Conservation (phyloP, 2,888 invertebrate species). For the Nycteola revayana region DNA sequence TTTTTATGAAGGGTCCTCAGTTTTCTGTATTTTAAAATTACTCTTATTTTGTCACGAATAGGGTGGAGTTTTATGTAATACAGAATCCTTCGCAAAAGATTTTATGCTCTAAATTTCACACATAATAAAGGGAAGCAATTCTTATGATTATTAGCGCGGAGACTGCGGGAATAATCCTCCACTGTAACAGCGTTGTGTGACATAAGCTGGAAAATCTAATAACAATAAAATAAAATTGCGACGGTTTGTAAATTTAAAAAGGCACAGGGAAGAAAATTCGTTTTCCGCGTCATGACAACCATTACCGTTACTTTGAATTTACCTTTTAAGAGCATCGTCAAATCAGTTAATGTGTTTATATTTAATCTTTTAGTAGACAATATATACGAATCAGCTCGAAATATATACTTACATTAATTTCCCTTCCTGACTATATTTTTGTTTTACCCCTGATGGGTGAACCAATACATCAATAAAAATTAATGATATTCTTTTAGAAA, state of each 20-base stretch:
- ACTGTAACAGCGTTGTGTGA: constrained; percentile 73
- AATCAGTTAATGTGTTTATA: constrained; percentile 52
- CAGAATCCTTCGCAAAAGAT: constrained; percentile 41
- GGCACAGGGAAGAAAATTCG: constrained; percentile 75
- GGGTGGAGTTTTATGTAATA: constrained; percentile 37
- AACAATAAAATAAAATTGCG: constrained; percentile 82
- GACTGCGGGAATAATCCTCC: constrained; percentile 78
- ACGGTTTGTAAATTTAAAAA: constrained; percentile 80
- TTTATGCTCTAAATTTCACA: constrained; percentile 78
- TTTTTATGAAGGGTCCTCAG: constrained; percentile 54
- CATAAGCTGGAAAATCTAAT: constrained; percentile 82
- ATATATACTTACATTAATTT: too few relatives aligned
- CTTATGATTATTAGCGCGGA: constrained; percentile 80
- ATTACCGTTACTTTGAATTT: constrained; percentile 78
- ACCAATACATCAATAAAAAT: too few relatives aligned
- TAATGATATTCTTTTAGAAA: too few relatives aligned
- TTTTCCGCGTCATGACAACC: constrained; percentile 72
- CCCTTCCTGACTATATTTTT: too few relatives aligned
- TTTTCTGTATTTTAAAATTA: constrained; percentile 38
- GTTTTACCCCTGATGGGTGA: too few relatives aligned
- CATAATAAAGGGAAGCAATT: constrained; percentile 80
- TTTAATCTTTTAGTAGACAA: constrained; percentile 31
- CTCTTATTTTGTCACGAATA: constrained; percentile 42
- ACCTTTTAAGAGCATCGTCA: constrained; percentile 57
- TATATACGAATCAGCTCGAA: constrained; percentile 14